Percentiles rank a stretch among this genome's conserved stretches.
phyloP scores from a whole-genome alignment of 2,888 invertebrate genomes.

The Lomographa bimaculata region DNA sequence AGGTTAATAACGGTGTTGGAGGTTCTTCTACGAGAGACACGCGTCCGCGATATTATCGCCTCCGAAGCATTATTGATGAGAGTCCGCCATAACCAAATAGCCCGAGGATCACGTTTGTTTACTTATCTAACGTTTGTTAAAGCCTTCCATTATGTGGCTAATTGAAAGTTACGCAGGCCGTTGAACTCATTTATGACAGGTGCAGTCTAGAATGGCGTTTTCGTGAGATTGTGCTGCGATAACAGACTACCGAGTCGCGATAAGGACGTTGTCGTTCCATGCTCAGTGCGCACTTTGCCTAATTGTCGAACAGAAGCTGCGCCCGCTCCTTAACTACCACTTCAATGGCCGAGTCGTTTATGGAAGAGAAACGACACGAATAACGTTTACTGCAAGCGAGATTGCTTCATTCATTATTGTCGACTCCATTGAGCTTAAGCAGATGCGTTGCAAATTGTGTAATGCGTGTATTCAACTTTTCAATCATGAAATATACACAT shows the following conservation, averaged over 20 bases:
- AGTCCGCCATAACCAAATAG: constrained; percentile 77
- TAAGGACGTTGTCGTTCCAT: constrained; percentile 57
- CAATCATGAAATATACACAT: constrained; percentile 57
- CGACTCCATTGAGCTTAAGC: constrained; percentile 60
- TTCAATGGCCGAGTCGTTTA: constrained; percentile 61
- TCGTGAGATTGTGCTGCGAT: constrained; percentile 79
- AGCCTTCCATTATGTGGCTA: constrained; percentile 64
- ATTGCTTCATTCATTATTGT: constrained; percentile 79
- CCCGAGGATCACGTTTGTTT: constrained; percentile 78
- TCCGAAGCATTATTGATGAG: constrained; percentile 79
- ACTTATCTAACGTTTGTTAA: constrained; percentile 70
- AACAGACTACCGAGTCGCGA: constrained; percentile 64
- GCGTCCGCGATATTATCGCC: constrained; percentile 78
- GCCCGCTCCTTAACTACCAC: constrained; percentile 50
- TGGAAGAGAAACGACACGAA: constrained; percentile 71
- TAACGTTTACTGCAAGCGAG: constrained; percentile 65
- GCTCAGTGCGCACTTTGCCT: constrained; percentile 54
- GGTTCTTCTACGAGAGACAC: constrained; percentile 75
- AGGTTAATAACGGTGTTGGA: constrained; percentile 81
- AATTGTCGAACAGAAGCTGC: constrained; percentile 78
- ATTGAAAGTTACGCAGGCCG: constrained; percentile 64
- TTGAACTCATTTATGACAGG: constrained; percentile 75
- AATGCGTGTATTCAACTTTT: too few relatives aligned
- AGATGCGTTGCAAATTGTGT: constrained; percentile 57
- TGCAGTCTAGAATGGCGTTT: constrained; percentile 74